Conservation (phyloP, 2,888 invertebrate species). For the Cotesia congregata region DNA sequence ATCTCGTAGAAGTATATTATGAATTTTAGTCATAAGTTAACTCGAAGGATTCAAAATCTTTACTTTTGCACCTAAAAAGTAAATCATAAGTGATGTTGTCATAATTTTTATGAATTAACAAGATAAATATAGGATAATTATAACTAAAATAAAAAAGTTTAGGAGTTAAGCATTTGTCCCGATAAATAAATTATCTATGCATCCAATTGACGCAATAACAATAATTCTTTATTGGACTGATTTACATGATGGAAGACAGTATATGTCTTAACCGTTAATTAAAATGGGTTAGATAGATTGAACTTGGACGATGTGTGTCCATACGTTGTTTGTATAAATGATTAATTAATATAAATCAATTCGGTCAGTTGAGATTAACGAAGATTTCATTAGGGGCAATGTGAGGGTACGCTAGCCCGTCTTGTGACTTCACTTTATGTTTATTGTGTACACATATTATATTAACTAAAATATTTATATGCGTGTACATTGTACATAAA, state of each 20-base stretch:
- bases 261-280: slow-evolving; percentile 4
- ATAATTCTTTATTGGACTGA: slow-evolving; percentile 7
- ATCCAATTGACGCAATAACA: slow-evolving; percentile 13
- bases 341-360: slow-evolving; percentile 50
- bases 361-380: slow-evolving; percentile 60
- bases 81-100: too few species aligned
- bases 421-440: slow-evolving; percentile 37
- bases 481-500: slow-evolving; percentile 18
- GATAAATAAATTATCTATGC: slow-evolving; percentile 16
- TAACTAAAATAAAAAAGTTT: not conserved
- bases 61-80: too few species aligned
- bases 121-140: not conserved
- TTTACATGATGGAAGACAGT: slow-evolving; percentile 3
- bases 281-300: slow-evolving; percentile 10
- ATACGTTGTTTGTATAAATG: slow-evolving; percentile 9
- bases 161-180: not conserved
- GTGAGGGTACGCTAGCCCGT: slow-evolving; percentile 39
- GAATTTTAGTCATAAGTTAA: too few species aligned
- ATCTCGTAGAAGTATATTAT: too few species aligned
- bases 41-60: too few species aligned
- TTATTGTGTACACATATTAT: not conserved
- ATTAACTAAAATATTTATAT: not conserved
- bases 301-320: not conserved
- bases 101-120: too few species aligned
- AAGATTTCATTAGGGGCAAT: slow-evolving; percentile 68